Evolutionary conservation across 2,888 invertebrate species (phyloP).

Genomic region (Sericinus montela): DNA sequence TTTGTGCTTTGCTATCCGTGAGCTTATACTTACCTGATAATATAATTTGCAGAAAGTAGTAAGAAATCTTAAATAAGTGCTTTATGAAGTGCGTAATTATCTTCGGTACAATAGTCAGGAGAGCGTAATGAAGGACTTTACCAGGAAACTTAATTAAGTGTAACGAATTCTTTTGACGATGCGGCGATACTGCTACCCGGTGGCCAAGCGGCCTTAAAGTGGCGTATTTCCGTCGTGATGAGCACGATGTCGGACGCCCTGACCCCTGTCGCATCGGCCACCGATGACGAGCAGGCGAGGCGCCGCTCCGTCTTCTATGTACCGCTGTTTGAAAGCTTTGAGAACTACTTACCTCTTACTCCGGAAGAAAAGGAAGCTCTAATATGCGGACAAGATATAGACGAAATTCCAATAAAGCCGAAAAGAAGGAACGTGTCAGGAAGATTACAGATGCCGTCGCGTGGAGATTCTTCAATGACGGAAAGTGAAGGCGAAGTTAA

Average conservation of each 20-base stretch:
- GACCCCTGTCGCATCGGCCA: slow-evolving; percentile 50
- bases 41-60: slow-evolving; percentile 24
- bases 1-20: slow-evolving; percentile 13
- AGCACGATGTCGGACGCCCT: slow-evolving; percentile 61
- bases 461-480: slow-evolving; percentile 61
- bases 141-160: slow-evolving; percentile 48
- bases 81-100: slow-evolving; percentile 28
- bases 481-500: slow-evolving; percentile 72
- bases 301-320: slow-evolving; percentile 88
- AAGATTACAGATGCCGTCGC: slow-evolving; percentile 47
- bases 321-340: slow-evolving; percentile 81
- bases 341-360: slow-evolving; percentile 77
- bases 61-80: slow-evolving; percentile 22
- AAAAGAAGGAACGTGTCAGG: slow-evolving; percentile 55
- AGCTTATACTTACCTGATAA: slow-evolving; percentile 46
- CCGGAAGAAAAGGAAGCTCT: slow-evolving; percentile 69
- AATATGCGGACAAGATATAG: slow-evolving; percentile 53
- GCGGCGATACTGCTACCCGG: slow-evolving; percentile 46
- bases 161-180: slow-evolving; percentile 58
- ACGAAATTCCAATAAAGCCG: slow-evolving; percentile 41
- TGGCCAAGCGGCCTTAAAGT: slow-evolving; percentile 53
- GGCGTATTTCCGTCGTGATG: slow-evolving; percentile 56
- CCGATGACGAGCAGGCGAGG: slow-evolving; percentile 74
- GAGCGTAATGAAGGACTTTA: slow-evolving; percentile 43
- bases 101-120: neutral